Percentiles rank a stretch among this genome's conserved stretches.
Conservation (phyloP, 2,797 vertebrate genomes). For the Rhyacichthys aspro region DNA sequence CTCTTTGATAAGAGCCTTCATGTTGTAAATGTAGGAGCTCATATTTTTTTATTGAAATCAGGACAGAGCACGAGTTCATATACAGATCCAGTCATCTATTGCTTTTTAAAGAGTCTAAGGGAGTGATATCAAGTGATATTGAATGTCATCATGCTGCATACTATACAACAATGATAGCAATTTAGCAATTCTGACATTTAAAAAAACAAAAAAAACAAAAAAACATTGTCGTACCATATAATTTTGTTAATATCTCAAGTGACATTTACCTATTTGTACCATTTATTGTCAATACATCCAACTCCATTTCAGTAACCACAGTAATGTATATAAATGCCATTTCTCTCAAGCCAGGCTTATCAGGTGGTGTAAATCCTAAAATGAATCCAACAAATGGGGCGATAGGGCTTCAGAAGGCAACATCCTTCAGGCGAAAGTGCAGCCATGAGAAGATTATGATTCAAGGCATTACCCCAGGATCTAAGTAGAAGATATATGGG, state of each 20-base stretch:
- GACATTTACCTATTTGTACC: slow-evolving; percentile 2
- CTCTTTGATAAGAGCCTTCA: no score
- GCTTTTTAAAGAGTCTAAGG: no score
- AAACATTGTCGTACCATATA: not conserved
- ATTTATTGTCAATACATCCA: slow-evolving; percentile 3
- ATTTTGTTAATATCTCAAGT: not conserved
- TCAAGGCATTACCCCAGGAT: slow-evolving; percentile 49
- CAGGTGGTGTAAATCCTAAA: slow-evolving; percentile 53
- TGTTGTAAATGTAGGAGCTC: no score
- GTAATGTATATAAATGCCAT: slow-evolving; percentile 29
- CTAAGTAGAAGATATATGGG: slow-evolving; percentile 46
- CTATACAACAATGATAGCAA: not conserved
- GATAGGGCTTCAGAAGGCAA: slow-evolving; percentile 61
- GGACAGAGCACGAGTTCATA: no score
- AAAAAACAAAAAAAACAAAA: no score
- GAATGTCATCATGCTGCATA: slow-evolving; percentile 1
- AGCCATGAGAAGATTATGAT: slow-evolving; percentile 64
- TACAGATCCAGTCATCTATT: no score
- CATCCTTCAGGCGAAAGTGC: slow-evolving; percentile 54
- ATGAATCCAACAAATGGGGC: slow-evolving; percentile 65
- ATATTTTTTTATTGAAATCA: no score
- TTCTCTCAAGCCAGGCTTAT: slow-evolving; percentile 33
- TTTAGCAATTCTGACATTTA: not conserved
- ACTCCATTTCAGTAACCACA: not conserved
- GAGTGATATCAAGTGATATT: not conserved